phyloP scores from a whole-genome alignment of 2,888 invertebrate genomes.

The Oscheius sp. region DNA sequence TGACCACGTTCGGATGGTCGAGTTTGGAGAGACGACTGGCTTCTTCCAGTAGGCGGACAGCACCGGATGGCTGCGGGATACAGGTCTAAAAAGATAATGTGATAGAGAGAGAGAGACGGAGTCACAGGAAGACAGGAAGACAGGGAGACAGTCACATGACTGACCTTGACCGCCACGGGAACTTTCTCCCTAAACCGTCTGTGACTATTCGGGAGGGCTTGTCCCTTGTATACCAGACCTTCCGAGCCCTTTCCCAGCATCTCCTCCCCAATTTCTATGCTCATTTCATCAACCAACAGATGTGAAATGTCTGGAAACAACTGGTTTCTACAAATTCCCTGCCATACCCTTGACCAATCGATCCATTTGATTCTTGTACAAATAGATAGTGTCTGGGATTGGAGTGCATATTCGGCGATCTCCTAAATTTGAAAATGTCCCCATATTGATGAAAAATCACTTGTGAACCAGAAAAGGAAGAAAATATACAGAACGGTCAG shows the following conservation, averaged over 20 bases:
- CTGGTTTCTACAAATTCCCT: neutral
- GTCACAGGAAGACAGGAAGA: too few relatives aligned
- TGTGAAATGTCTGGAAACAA: constrained; percentile 37
- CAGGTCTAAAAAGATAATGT: constrained; percentile 57
- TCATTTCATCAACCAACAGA: constrained; percentile 68
- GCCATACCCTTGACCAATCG: constrained; percentile 1
- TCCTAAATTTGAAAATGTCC: neutral
- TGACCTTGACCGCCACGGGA: constrained; percentile 70
- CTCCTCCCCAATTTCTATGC: constrained; percentile 69
- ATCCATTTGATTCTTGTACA: constrained; percentile 3
- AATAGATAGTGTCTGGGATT: constrained; percentile 8
- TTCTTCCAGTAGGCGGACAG: constrained; percentile 69
- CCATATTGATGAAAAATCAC: constrained; percentile 5
- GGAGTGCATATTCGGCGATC: constrained; percentile 2
- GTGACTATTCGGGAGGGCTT: constrained; percentile 67
- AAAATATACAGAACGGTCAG: constrained; percentile 15
- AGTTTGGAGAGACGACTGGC: constrained; percentile 64
- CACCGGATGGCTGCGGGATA: constrained; percentile 68
- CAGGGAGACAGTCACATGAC: neutral
- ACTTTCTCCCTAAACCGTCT: constrained; percentile 69
- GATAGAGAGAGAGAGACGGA: too few relatives aligned
- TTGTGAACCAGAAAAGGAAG: constrained; percentile 22
- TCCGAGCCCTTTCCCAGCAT: constrained; percentile 70
- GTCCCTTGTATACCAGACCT: constrained; percentile 70
- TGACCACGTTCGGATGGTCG: constrained; percentile 69